A percentile compares a stretch with the other conserved stretches of the same genome.
Conservation (phyloP, 2,888 invertebrate species). For the Lordiphosa andalusiaca region DNA sequence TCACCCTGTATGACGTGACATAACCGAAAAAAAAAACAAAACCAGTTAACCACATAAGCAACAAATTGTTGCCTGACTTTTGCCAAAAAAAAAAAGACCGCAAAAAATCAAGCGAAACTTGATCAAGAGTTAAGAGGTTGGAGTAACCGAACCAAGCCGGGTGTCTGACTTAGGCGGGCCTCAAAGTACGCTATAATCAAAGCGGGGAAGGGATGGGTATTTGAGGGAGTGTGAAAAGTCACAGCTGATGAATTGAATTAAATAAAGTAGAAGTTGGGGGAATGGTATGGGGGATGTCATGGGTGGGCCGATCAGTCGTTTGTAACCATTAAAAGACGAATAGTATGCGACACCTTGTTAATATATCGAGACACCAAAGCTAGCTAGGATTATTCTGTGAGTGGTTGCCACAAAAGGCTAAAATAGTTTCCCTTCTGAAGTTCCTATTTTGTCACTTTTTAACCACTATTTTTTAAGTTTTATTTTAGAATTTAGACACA, state of each 20-base stretch:
- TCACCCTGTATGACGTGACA: conserved; percentile 11
- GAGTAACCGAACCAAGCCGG: conserved; percentile 13
- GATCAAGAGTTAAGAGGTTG: conserved; percentile 58
- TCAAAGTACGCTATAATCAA: conserved; percentile 38
- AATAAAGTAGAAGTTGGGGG: not conserved
- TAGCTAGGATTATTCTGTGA: no score
- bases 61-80: conserved; percentile 59
- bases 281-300: not conserved
- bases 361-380: no score
- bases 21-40: conserved; percentile 54
- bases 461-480: no score
- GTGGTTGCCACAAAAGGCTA: no score
- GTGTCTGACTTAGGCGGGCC: conserved; percentile 44
- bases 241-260: conserved; percentile 24
- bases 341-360: no score
- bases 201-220: no score
- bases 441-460: no score
- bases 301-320: no score
- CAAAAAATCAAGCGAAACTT: conserved; percentile 57
- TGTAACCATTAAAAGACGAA: no score
- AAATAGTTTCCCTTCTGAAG: no score
- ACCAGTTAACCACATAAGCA: conserved; percentile 65
- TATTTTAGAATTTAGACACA: no score
- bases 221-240: conserved; percentile 29
- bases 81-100: conserved; percentile 57